Evolutionary conservation across 2,797 vertebrate genomes (phyloP), one percentile per base, ranked within the genome.

Genomic region (Anas capensis): DNA sequence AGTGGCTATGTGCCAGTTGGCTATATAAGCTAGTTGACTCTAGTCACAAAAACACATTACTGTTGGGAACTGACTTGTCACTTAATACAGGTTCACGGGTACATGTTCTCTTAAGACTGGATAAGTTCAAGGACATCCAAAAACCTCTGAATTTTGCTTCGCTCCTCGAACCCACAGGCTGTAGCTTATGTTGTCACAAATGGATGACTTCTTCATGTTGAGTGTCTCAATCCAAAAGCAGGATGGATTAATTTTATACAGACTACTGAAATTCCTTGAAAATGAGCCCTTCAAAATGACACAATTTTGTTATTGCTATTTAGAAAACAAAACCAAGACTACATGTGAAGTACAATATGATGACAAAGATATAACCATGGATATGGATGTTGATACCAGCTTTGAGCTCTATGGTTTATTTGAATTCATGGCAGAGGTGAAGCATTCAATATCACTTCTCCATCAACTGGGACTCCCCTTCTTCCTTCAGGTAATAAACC

Each of bases 381-480:
- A 76, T 24, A 1, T 90, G 71, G 92, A 81, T 62, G 69, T 71
- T 66, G 69, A 90, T 64, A 70, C 46, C 57, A 33, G 61, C 78
- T 13, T 57, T 66, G 87, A 75, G 1, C 38, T 40, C n/a, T n/a
- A 19, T 4, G 83, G 92, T 46, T 6, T 29, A 2, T 90, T 97
- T 92, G 85, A 95, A 69, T 66, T 96, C 11, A 23, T 58, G 46
- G 94, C 90, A 80, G 96, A 94, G 19, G 46, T 95, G 79, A 95
- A 95, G 31, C 97, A 97, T 82, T 77, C 76, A 2, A 17, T 92
- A 54, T 75, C 82, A 5, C 3, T 88, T 70, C 82, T 97, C 53
- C 69, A 38, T 86, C 76, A 84, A 11, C 95, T 96, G 76, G 97
- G 97, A 80, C 79, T 98, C 73, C 97, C 97, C 77, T 96, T 72